Evolutionary conservation across 2,113 vertebrate genomes (phyloP).

Genomic region (Spheniscus mendiculus): DNA sequence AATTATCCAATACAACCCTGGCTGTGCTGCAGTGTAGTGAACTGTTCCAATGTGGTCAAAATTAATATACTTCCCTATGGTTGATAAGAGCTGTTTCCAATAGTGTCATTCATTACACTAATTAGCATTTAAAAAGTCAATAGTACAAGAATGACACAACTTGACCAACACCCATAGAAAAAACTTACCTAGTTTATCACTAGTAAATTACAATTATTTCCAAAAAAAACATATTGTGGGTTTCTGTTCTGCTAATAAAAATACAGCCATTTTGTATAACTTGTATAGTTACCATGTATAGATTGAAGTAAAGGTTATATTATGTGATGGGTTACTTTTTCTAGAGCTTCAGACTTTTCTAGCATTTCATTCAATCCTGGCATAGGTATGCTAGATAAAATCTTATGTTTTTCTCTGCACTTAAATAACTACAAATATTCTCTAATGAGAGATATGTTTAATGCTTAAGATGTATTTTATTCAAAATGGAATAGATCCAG

Average conservation of each 20-base stretch:
- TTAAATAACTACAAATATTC: background rate
- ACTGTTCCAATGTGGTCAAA: background rate
- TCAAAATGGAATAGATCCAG: background rate
- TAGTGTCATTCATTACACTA: background rate
- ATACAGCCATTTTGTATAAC: background rate
- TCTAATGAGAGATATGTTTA: background rate
- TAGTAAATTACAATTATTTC: background rate
- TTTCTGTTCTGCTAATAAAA: background rate
- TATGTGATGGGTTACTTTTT: background rate
- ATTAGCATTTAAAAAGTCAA: background rate
- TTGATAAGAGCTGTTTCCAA: no score
- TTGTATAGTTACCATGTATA: background rate
- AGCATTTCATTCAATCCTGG: background rate
- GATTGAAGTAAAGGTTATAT: background rate
- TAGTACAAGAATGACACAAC: background rate
- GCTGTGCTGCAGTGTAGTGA: background rate
- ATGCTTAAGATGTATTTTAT: background rate
- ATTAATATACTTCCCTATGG: no score
- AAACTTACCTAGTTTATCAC: background rate
- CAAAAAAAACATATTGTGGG: rapidly evolving
- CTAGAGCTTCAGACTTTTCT: background rate
- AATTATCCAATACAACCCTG: background rate
- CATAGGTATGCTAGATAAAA: background rate
- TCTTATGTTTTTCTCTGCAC: background rate
- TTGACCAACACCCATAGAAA: background rate